Base-by-base conservation (phyloP, 1,140 invertebrate species). In the Muscidifurax raptorellus region DNA sequence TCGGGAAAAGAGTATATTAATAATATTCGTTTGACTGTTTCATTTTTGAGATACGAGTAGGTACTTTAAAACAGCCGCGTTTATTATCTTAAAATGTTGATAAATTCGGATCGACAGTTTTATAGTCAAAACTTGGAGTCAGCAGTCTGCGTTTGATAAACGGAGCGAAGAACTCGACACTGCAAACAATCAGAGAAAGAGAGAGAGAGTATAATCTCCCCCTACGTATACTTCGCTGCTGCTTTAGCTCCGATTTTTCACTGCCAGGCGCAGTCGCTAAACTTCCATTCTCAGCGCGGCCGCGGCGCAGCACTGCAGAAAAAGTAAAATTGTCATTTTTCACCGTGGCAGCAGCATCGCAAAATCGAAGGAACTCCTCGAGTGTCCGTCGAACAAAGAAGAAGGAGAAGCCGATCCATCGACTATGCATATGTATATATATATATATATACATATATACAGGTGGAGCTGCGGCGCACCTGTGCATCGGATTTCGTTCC, bases 251-350 rank as follows among this genome's bases (percentile, higher is more conserved):
- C 4, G 40, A 80, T 80, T 80, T 80, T 80, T 80, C 79, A 71
- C 40, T 66, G 52, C 18, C 76, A 78, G 15, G 30, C 59, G 13
- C 47, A 78, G 36, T 76, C 10, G n/a, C 74, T 25, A 18, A 28
- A 47, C 47, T 78, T 2, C 75, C 75, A 64, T 80, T 71, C 30
- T 44, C n/a, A 36, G 52, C 22, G 1, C 36, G n/a, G n/a, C n/a
- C n/a, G n/a, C n/a, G n/a, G 22, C 52, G 44, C 1, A n/a, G n/a
- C n/a, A n/a, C 32, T 36, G 32, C 52, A n/a, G 7, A 47, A 47
- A 47, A 59, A 59, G 52, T 69, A 71, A 83, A 78, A 71, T 66
- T 75, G 44, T 36, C 74, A 71, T 83, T 83, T 83, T 66, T 78
- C 82, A 78, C 64, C 36, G 40, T 27, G 25, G 27, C 40, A 22